Evolutionary conservation across 35 echinoderm and acorn worm species (phyloP).

Genomic region (Antedon bifida): DNA sequence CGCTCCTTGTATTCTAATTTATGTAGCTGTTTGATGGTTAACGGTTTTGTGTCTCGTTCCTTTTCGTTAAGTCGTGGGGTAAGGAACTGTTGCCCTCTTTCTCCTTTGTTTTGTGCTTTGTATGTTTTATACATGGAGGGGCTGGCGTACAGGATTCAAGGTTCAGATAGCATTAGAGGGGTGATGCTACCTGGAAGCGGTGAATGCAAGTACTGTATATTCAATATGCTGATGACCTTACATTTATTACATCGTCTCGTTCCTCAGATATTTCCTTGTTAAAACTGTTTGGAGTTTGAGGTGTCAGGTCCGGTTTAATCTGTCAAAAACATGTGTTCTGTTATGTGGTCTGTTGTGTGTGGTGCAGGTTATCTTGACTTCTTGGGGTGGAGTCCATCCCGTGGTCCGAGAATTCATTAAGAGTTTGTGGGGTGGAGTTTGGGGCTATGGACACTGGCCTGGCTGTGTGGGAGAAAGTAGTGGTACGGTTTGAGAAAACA

Average conservation of each 20-base stretch:
- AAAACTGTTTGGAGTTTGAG: neutral
- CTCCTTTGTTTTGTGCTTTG: constrained; percentile 14
- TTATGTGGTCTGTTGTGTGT: constrained; percentile 5
- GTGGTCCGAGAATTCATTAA: neutral
- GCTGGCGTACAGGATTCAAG: neutral
- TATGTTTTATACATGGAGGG: constrained; percentile 21
- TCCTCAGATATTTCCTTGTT: neutral
- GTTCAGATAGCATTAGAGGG: neutral
- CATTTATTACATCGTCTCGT: neutral
- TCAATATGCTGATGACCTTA: constrained; percentile 7
- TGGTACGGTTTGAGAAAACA: neutral
- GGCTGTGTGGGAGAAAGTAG: neutral
- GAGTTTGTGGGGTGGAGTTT: neutral
- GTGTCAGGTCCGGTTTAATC: constrained; percentile 4
- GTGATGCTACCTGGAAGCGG: neutral
- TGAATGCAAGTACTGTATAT: neutral
- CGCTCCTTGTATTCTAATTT: neutral
- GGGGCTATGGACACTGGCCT: neutral
- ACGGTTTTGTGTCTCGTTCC: constrained; percentile 2
- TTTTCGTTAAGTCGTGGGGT: constrained; percentile 18
- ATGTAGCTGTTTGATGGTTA: neutral
- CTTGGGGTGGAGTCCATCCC: neutral
- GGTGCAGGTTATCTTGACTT: neutral
- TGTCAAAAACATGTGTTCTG: constrained; percentile 2
- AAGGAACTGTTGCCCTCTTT: constrained; percentile 36